Evolutionary conservation across 2,113 vertebrate genomes (phyloP).

Genomic region (Arvicanthis niloticus): DNA sequence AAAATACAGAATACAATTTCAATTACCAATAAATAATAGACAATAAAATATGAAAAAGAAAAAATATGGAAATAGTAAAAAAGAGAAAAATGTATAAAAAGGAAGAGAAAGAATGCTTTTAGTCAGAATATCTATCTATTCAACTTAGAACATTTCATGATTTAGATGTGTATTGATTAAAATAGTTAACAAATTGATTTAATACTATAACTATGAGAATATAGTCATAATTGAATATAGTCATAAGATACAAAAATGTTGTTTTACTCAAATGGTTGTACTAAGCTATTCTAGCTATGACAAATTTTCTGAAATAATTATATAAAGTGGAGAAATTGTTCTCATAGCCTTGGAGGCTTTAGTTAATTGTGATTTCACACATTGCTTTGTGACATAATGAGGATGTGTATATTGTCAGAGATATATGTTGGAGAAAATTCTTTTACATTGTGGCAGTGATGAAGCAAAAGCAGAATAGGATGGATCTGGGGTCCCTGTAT

Average conservation of each 20-base stretch:
- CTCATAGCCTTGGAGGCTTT: neutral
- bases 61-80: neutral
- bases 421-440: neutral
- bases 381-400: neutral
- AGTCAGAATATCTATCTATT: neutral
- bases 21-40: neutral
- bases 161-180: neutral
- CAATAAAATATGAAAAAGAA: slow-evolving; percentile 63
- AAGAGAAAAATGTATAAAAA: neutral
- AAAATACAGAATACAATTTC: neutral
- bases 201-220: neutral
- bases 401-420: neutral
- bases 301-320: neutral
- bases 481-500: too few relatives aligned
- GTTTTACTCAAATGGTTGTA: neutral
- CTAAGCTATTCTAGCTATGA: too few relatives aligned
- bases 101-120: neutral
- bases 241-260: neutral
- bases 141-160: neutral
- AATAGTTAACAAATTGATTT: neutral
- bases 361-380: neutral
- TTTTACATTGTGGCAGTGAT: neutral
- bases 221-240: neutral
- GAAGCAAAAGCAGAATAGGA: neutral
- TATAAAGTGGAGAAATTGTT: neutral